Conservation (phyloP, 1,140 invertebrate genomes). For the Saccostrea echinata region DNA sequence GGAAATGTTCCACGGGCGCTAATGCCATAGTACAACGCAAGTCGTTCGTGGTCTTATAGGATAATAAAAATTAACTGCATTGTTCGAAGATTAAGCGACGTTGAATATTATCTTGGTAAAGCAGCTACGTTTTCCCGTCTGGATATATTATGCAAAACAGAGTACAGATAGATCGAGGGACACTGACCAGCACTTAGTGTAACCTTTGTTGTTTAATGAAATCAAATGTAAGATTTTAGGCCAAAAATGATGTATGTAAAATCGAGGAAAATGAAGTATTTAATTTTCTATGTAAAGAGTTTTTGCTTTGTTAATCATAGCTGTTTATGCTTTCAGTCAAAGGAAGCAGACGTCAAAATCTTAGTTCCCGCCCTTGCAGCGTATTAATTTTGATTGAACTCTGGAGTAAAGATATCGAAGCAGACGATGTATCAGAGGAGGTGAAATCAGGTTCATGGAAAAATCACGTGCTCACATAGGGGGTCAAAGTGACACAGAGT, state of each 20-base stretch:
- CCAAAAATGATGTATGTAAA: neutral
- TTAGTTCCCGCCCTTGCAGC: conserved; percentile 8
- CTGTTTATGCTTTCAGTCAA: neutral
- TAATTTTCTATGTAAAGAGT: neutral
- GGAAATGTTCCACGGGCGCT: neutral
- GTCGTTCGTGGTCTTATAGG: neutral
- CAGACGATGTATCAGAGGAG: conserved; percentile 21
- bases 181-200: neutral
- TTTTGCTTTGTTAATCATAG: neutral
- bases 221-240: neutral
- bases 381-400: conserved; percentile 31
- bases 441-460: conserved; percentile 31
- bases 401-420: conserved; percentile 2
- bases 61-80: neutral
- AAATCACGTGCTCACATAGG: conserved; percentile 17
- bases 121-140: neutral
- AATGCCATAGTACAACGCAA: neutral
- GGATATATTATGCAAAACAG: conserved; percentile 29
- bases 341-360: conserved; percentile 2
- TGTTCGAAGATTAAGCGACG: neutral
- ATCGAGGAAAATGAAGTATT: neutral
- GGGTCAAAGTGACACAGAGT: conserved; percentile 27
- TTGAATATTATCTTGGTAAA: neutral
- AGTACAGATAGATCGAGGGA: neutral
- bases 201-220: neutral